Conservation (phyloP, 2,888 invertebrate species). For the Diarsia rubi region DNA sequence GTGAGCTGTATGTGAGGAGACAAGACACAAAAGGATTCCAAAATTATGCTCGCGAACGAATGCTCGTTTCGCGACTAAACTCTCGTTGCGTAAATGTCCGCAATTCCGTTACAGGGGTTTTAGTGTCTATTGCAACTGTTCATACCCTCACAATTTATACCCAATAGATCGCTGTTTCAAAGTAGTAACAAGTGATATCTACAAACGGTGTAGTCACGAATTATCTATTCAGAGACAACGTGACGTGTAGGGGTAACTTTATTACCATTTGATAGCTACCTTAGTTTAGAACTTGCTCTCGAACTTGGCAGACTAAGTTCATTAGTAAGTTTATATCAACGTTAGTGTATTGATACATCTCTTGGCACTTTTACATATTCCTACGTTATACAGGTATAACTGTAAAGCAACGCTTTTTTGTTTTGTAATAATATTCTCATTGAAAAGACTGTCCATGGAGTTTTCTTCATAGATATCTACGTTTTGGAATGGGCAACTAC, state of each 20-base stretch:
- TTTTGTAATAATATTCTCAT: too few relatives aligned
- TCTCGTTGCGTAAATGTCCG: background rate
- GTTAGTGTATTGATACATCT: constrained; percentile 34
- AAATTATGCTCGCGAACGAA: background rate
- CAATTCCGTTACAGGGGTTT: background rate
- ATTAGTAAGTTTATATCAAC: constrained; percentile 47
- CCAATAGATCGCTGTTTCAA: constrained; percentile 34
- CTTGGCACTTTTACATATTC: background rate
- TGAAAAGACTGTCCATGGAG: too few relatives aligned
- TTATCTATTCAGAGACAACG: constrained; percentile 41
- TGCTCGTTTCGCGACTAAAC: background rate
- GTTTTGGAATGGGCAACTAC: too few relatives aligned
- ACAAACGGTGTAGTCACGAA: constrained; percentile 34
- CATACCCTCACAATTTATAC: constrained; percentile 11
- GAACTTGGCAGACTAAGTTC: constrained; percentile 52
- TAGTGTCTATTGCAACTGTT: constrained; percentile 12
- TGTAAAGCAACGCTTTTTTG: background rate
- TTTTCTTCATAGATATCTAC: too few relatives aligned
- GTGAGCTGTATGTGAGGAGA: background rate
- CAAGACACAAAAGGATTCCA: background rate
- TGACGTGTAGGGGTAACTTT: constrained; percentile 49
- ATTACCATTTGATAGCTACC: constrained; percentile 43
- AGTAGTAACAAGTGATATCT: constrained; percentile 46
- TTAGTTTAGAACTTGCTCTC: constrained; percentile 45
- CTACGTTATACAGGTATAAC: background rate